phyloP scores from a whole-genome alignment of 2,797 vertebrate species.

The Neomorphus geoffroyi region DNA sequence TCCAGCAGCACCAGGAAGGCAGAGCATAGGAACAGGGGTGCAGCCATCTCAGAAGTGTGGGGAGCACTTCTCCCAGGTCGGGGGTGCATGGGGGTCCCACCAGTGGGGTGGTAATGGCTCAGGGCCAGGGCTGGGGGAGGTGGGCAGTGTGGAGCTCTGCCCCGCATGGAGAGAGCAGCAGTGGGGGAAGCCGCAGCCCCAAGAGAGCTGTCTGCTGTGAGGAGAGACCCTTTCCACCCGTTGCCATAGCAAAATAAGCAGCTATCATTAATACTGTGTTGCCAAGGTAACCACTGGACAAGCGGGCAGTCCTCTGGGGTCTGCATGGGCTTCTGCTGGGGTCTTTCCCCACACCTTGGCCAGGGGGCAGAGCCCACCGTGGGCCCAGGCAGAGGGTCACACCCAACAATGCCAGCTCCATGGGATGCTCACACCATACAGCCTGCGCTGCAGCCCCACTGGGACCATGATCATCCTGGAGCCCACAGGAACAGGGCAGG shows the following conservation, averaged over 20 bases:
- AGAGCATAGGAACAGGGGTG: not conserved
- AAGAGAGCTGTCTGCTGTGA: not conserved
- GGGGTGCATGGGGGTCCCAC: not conserved
- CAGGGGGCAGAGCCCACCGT: not conserved
- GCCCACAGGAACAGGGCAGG: fast-evolving
- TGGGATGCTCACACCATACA: fast-evolving
- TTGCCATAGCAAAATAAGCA: constrained; percentile 27
- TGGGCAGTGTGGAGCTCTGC: not conserved
- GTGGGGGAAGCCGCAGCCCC: not conserved
- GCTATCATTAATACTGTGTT: not conserved
- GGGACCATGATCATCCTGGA: fast-evolving
- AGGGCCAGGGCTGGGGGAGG: not conserved
- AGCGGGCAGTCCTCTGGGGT: not conserved
- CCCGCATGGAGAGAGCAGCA: fast-evolving
- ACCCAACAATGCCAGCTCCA: not conserved
- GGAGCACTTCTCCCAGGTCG: fast-evolving
- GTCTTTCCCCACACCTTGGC: not conserved
- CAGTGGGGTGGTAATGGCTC: fast-evolving
- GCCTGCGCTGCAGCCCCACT: fast-evolving
- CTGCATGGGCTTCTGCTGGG: not conserved
- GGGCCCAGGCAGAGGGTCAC: too few relatives aligned
- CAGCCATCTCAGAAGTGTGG: fast-evolving
- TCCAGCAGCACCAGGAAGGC: fast-evolving
- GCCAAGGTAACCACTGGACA: not conserved
- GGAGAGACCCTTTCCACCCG: not conserved